Base-by-base conservation (phyloP, 2,888 invertebrate species). In the Tiliacea aurago region DNA sequence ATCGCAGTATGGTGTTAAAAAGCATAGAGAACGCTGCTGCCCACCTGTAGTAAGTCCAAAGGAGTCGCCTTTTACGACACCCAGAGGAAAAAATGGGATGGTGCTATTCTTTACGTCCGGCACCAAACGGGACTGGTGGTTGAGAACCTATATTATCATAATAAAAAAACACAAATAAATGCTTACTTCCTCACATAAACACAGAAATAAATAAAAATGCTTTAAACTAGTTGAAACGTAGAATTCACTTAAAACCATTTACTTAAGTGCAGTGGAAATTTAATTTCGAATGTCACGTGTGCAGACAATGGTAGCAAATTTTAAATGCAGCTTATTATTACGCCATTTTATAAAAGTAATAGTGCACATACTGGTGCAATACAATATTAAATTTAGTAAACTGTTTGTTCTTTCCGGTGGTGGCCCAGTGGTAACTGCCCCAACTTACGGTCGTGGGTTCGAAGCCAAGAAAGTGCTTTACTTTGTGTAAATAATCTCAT, bases 231-330 rank as follows among this genome's bases (percentile, higher is more conserved):
- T 70, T 43, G 62, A 55, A 76, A 56, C 45, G 53, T 33, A 43
- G 71, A 69, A 81, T 66, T 62, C 28, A 81, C 70, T 71, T 63
- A 62, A 65, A 80, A 76, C 75, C 63, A 77, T 81, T 66, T 64
- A 73, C 53, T 72, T 72, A 73, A 67, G 66, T 78, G 58, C 69
- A 82, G 78, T 67, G 70, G 73, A 70, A 73, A 76, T 78, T 79
- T 47, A 81, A 81, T 79, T 72, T 79, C 73, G 43, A 67, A 53
- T 73, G 70, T 70, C 58, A 73, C 67, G 72, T 20, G 68, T 80
- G 78, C 82, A 81, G 66, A 76, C 75, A 76, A 65, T 37, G 76
- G 76, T 45, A 55, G 75, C 76, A 53, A 78, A 68, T 80, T 84
- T 33, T 62, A 55, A 67, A 66, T 69, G 62, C 59, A 70, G 62